Evolutionary conservation across 2,113 vertebrate species (phyloP), one percentile per base, ranked within the genome.

Genomic region (Cyanoliseus patagonus): DNA sequence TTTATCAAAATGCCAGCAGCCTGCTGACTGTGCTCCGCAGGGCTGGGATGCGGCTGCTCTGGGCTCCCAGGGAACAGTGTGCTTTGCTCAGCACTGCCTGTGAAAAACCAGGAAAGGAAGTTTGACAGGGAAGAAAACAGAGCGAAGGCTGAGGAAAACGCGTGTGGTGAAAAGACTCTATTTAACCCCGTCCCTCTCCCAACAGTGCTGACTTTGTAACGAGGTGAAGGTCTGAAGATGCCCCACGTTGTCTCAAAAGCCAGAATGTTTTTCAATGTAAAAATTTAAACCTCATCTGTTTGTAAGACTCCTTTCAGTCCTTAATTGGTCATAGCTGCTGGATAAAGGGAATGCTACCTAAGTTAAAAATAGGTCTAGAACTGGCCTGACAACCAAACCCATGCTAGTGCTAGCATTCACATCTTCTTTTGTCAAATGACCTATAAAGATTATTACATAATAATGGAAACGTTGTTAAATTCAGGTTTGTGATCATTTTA

Each of bases 351-450:
- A 5, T 47, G 83, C 51, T 83, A 87, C 76, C 53, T 30, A 14
- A 31, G 59, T 86, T 96, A 94, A 93, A 96, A 94, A 91, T 90
- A 88, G 72, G 31, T 17, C 72, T 64, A 44, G 66, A 68, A 13
- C 41, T 41, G 46, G 28, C 16, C 62, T 9, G 27, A 35, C 49
- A 75, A 11, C 44, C 80, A 14, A 44, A 83, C 72, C 3, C 46
- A 19, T 49, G 37, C 78, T 72, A 30, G 42, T 27, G 73, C 39
- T 51, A 63, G 37, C 70, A 39, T 47, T 14, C 37, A 10, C 41
- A 5, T 30, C 74, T 33, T 42, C 49, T 88, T 84, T 70, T 77
- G 61, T 85, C 46, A 37, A 49, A 16, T 42, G 59, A 23, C 64
- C 37, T 83, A 11, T 37, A 49, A 76, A 52, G 79, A 37, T 5